phyloP scores from a whole-genome alignment of 2,888 invertebrate species.

The Chymomyza amoena region DNA sequence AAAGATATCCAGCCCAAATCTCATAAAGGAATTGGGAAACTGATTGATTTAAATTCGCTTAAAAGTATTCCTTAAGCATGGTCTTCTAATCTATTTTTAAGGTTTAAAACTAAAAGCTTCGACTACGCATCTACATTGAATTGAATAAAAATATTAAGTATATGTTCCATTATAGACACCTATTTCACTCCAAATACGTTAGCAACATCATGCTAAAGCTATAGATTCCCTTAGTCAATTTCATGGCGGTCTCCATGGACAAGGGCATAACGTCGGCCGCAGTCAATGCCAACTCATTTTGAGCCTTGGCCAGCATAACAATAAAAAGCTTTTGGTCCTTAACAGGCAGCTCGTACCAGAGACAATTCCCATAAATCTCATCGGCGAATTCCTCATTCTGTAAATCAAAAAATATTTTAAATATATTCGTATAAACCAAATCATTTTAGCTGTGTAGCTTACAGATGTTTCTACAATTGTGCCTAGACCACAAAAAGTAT shows the following conservation, averaged over 20 bases:
- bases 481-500: constrained; percentile 51
- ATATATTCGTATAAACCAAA: no score
- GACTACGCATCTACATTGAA: no score
- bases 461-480: constrained; percentile 49
- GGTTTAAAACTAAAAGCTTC: no score
- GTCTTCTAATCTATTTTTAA: no score
- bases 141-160: no score
- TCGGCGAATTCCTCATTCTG: constrained; percentile 50
- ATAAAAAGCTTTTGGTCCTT: constrained; percentile 47
- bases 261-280: constrained; percentile 51
- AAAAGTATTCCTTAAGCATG: no score
- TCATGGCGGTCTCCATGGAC: constrained; percentile 47
- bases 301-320: constrained; percentile 53
- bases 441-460: constrained; percentile 2
- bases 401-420: neutral
- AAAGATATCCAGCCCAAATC: no score
- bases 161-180: neutral
- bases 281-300: constrained; percentile 34
- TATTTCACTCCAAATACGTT: constrained; percentile 5
- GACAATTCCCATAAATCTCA: constrained; percentile 46
- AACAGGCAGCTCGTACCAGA: constrained; percentile 54
- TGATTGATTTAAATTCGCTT: no score
- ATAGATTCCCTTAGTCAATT: constrained; percentile 44
- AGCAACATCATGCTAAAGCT: constrained; percentile 41
- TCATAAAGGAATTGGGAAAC: no score